These are phyloP conservation scores for Mixornis gularis DNA, from an alignment of 2,113 vertebrate genomes.

Conservation along the genomic window DNA sequence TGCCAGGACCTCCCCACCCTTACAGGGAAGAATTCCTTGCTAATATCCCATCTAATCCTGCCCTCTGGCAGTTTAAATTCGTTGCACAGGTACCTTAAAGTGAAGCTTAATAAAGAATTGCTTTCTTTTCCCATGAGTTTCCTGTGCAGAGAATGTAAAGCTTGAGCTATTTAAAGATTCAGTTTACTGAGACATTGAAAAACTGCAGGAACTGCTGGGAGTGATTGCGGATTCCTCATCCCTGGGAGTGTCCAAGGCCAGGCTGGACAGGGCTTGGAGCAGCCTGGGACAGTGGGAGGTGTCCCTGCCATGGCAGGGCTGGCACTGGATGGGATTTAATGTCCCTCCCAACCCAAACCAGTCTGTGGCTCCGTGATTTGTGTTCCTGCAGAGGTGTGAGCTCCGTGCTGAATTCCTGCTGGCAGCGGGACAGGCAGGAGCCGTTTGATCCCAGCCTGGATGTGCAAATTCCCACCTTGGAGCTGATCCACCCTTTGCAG, in stretches of 20 bases:
- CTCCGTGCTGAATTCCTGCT: neutral
- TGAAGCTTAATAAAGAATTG: neutral
- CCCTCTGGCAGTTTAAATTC: neutral
- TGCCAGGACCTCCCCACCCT: neutral
- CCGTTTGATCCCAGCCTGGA: neutral
- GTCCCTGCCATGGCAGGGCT: neutral
- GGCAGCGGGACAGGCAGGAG: neutral
- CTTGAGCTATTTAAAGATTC: neutral
- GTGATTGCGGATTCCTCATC: neutral
- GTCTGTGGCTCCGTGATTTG: neutral
- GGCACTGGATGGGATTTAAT: accelerated
- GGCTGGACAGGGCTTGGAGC: neutral
- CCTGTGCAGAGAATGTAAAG: neutral
- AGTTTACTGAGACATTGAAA: neutral
- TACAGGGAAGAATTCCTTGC: neutral
- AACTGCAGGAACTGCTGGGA: neutral
- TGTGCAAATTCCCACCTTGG: neutral
- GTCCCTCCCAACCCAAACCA: neutral
- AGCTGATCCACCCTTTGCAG: neutral
- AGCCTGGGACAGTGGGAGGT: accelerated
- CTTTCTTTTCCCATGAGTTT: neutral
- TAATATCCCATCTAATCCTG: neutral
- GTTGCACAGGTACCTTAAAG: neutral
- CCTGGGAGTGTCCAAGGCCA: accelerated
- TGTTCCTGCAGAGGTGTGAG: neutral